Conservation (phyloP, 1,140 invertebrate genomes). For the Muscidifurax raptorellus region DNA sequence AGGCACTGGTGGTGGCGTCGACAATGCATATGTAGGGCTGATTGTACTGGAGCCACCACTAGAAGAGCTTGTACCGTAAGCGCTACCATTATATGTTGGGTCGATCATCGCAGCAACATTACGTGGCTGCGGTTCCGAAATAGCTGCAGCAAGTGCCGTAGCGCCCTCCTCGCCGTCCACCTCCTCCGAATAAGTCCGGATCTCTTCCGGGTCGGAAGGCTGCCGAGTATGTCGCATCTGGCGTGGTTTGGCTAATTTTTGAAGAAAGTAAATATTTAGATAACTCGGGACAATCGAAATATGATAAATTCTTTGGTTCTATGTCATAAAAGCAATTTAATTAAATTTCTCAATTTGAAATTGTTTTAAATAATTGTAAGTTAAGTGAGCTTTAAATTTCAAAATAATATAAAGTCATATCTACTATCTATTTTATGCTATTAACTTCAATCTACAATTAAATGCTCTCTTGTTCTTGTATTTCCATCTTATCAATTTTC, state of each 20-base stretch:
- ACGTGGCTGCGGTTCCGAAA: slow-evolving; percentile 53
- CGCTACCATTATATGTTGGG: slow-evolving; percentile 70
- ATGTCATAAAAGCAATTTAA: neutral
- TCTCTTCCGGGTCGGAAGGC: slow-evolving; percentile 73
- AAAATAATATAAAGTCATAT: neutral
- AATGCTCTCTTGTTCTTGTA: too few relatives aligned
- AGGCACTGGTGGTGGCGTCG: slow-evolving; percentile 60
- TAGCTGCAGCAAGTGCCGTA: neutral
- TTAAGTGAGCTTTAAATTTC: neutral
- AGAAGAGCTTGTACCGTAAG: slow-evolving; percentile 62
- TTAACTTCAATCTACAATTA: neutral
- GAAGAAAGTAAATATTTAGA: neutral
- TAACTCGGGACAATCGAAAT: too few relatives aligned
- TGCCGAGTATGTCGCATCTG: slow-evolving; percentile 57
- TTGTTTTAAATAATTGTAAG: too few relatives aligned
- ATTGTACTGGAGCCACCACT: slow-evolving; percentile 67
- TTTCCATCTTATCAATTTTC: too few relatives aligned
- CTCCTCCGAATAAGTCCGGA: slow-evolving; percentile 57
- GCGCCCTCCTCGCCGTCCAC: neutral
- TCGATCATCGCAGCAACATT: slow-evolving; percentile 74
- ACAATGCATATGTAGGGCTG: slow-evolving; percentile 66
- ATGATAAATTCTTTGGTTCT: neutral
- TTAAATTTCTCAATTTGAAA: too few relatives aligned
- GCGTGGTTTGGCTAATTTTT: slow-evolving; percentile 48
- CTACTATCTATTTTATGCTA: neutral